These are phyloP conservation scores for Prunella strophiata DNA, from an alignment of 2,797 vertebrate genomes.

Conservation along the genomic window DNA sequence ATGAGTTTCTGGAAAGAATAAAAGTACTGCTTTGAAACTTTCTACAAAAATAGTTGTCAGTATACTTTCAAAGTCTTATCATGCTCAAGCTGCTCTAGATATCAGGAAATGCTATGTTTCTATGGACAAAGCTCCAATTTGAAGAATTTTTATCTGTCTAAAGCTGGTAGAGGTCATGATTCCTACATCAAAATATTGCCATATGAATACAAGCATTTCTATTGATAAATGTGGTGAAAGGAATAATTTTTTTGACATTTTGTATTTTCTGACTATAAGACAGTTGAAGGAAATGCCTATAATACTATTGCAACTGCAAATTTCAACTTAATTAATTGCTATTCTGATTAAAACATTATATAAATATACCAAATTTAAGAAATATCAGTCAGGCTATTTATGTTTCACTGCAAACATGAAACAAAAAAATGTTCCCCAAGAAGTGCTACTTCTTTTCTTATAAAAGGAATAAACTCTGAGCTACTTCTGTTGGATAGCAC, in stretches of 20 bases:
- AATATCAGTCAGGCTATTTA: background rate
- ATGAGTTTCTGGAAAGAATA: background rate
- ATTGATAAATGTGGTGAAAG: conserved; percentile 11
- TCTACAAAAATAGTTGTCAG: background rate
- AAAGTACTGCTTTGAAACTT: background rate
- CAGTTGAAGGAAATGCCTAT: background rate
- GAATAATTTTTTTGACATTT: background rate
- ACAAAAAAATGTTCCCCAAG: background rate
- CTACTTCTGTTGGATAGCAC: background rate
- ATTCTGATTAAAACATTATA: conserved; percentile 35
- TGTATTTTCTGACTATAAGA: background rate
- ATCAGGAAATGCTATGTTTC: background rate
- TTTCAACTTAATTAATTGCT: conserved; percentile 14
- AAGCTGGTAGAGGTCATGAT: background rate
- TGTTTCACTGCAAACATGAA: conserved; percentile 37
- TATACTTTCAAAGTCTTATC: background rate
- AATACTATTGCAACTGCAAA: background rate
- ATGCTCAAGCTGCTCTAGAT: background rate
- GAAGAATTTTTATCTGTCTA: background rate
- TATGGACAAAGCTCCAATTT: background rate
- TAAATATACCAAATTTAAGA: conserved; percentile 34
- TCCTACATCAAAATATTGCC: background rate
- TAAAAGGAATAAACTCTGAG: background rate
- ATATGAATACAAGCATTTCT: background rate
- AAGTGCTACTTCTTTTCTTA: conserved; percentile 34